Evolutionary conservation across 2,888 invertebrate genomes (phyloP), one percentile per base, ranked within the genome.

Genomic region (Lasioglossum pauxillum): DNA sequence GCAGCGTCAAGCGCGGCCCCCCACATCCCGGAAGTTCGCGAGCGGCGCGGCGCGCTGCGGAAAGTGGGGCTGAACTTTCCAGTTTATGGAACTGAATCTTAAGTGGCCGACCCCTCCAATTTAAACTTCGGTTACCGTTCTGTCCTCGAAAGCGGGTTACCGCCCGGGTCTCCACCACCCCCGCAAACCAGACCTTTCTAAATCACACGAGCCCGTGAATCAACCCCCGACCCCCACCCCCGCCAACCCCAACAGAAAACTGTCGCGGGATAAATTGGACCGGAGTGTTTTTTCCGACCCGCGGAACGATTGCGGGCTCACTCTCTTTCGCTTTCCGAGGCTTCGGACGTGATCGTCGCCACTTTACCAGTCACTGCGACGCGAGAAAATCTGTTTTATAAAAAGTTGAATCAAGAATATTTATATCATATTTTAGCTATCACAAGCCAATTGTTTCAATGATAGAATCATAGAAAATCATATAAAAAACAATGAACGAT

Each of bases 61-160:
- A 85, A 90, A 89, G 88, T 88, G 85, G 88, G 85, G 77, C 88
- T 80, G 82, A 91, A 91, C 89, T 92, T 92, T 87, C 90, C 80
- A 89, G 92, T 90, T 91, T 88, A 83, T 85, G 83, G 88, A 88
- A 89, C 89, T 89, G 91, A 92, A 92, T 91, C 92, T 92, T 90
- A 92, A 92, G 92, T 89, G 91, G 89, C 49, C 85, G 85, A 87
- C 88, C 89, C 64, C 88, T 88, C 87, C 91, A 90, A 90, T 91
- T 91, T 91, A 91, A 91, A 91, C 89, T 91, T 90, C 75, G 88
- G 78, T 86, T 88, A 90, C 89, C 91, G 85, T 80, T 83, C 78
- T 84, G 91, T 81, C 89, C 86, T 85, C 84, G 89, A 90, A 88
- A 89, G 86, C 88, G 86, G 84, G 89, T 89, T 87, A 87, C 86